Conservation (phyloP, 2,797 vertebrate species). For the Nyctibius grandis region DNA sequence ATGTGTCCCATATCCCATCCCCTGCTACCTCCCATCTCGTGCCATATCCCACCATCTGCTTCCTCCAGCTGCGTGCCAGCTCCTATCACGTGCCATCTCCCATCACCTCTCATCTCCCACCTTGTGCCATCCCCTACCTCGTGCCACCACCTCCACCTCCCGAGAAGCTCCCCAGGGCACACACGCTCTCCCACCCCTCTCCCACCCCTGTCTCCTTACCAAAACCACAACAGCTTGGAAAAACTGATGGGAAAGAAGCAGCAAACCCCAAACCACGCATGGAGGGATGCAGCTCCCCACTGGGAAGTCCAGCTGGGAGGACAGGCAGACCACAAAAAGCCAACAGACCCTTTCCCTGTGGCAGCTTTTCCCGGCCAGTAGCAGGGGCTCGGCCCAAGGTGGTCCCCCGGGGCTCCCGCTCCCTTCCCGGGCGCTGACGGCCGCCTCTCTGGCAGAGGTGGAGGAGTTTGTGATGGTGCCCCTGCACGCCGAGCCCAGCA, state of each 20-base stretch:
- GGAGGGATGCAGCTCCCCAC: background rate
- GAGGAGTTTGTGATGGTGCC: conserved; percentile 79
- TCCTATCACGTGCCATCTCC: background rate
- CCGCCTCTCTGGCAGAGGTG: conserved; percentile 57
- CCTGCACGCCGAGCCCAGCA: conserved; percentile 82
- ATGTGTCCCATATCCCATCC: background rate
- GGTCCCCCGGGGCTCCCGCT: background rate
- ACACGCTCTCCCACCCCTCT: background rate
- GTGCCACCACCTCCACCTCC: background rate
- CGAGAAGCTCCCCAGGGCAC: background rate
- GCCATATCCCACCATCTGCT: background rate
- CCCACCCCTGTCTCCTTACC: background rate
- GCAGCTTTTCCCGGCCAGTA: background rate
- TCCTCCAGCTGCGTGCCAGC: background rate
- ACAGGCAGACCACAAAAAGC: background rate
- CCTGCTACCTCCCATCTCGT: background rate
- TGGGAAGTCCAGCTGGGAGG: background rate
- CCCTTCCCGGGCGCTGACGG: background rate
- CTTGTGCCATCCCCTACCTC: background rate
- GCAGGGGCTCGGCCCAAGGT: background rate
- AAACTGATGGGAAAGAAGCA: background rate
- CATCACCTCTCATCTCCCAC: background rate
- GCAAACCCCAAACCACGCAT: background rate
- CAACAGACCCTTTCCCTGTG: background rate
- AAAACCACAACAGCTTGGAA: background rate